Conservation (phyloP, 2,113 vertebrate genomes). For the Silurus glanis region DNA sequence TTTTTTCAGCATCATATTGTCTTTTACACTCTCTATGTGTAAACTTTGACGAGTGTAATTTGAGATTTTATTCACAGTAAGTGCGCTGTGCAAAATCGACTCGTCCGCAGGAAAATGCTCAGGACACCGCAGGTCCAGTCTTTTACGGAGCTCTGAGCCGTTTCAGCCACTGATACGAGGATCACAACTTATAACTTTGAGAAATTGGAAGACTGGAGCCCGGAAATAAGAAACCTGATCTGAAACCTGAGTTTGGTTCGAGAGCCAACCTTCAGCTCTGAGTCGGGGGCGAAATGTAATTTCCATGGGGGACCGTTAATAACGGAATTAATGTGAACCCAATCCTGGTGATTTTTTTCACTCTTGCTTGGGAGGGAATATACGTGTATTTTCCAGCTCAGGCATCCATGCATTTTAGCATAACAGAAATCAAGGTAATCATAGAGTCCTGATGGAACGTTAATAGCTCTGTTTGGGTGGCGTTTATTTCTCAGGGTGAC, state of each 20-base stretch:
- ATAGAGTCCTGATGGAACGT: background rate
- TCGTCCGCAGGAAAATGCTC: background rate
- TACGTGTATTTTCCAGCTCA: background rate
- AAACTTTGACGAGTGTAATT: background rate
- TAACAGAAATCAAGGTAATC: background rate
- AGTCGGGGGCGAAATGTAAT: background rate
- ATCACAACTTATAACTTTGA: slow-evolving; percentile 1
- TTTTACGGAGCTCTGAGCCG: background rate
- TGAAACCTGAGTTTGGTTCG: background rate
- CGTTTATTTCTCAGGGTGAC: background rate
- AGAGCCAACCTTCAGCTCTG: background rate
- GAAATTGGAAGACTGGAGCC: background rate
- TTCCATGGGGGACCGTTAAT: slow-evolving; percentile 6
- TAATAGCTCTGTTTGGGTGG: background rate
- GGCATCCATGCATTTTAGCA: background rate
- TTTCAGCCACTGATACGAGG: background rate
- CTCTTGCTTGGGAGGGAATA: background rate
- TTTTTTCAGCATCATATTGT: background rate
- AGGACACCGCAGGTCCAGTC: background rate
- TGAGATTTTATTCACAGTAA: background rate
- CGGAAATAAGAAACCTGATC: slow-evolving; percentile 5
- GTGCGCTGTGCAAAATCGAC: background rate
- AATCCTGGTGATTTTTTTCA: background rate
- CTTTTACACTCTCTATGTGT: background rate
- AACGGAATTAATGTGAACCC: background rate